Percentiles rank a stretch among this genome's conserved stretches.
Evolutionary conservation across 1,140 invertebrate genomes (phyloP).

Genomic region (Atta texana): DNA sequence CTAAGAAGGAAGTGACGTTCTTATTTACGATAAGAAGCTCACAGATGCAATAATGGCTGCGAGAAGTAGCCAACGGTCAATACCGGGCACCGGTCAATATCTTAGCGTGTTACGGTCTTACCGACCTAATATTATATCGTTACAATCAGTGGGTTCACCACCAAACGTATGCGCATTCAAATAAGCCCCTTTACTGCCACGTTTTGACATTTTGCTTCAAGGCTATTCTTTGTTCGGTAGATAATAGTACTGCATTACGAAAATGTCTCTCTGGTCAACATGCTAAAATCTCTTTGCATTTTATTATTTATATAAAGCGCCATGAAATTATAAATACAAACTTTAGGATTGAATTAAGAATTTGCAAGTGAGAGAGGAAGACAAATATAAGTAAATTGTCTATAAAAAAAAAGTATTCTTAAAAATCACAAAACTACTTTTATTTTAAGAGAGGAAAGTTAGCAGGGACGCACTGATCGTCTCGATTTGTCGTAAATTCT

Average conservation of each 20-base stretch:
- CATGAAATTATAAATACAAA: neutral
- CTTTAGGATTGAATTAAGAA: neutral
- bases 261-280: neutral
- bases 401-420: too few species aligned
- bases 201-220: conserved; percentile 80
- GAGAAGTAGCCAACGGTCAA: conserved; percentile 82
- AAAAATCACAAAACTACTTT: too few species aligned
- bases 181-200: conserved; percentile 53
- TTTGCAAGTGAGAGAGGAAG: neutral
- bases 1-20: neutral
- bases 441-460: too few species aligned
- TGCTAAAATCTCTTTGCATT: neutral
- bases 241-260: conserved; percentile 44
- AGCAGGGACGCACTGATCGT: neutral
- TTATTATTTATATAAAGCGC: neutral
- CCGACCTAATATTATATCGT: conserved; percentile 78
- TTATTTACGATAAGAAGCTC: conserved; percentile 37
- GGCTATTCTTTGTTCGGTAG: conserved; percentile 75
- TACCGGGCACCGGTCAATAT: conserved; percentile 84
- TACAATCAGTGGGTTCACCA: conserved; percentile 60
- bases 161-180: conserved; percentile 73
- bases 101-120: conserved; percentile 80
- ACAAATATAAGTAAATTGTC: too few species aligned
- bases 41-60: conserved; percentile 42
- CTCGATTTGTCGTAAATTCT: neutral